Evolutionary conservation across 2,888 invertebrate species (phyloP).

Genomic region (Drosophila leonis): DNA sequence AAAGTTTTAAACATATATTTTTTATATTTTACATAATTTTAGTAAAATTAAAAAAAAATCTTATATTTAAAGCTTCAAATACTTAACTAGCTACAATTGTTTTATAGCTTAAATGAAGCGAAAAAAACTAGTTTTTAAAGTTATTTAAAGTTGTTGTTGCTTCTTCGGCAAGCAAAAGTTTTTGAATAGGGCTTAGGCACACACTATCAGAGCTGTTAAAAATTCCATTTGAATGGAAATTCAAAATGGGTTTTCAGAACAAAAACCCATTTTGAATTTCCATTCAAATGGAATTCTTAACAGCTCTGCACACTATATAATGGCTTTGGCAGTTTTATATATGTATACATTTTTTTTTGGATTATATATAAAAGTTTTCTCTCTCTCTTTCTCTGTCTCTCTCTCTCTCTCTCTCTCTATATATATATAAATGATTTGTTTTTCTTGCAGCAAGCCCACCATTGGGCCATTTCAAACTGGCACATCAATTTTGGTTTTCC

Average conservation of each 20-base stretch:
- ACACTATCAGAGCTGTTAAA: too few relatives aligned
- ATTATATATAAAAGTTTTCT: not conserved
- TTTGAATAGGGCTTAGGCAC: not conserved
- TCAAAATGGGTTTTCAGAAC: too few relatives aligned
- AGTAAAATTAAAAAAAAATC: too few relatives aligned
- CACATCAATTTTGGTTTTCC: slow-evolving; percentile 94
- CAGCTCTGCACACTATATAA: not conserved
- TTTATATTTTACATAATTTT: too few relatives aligned
- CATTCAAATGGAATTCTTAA: too few relatives aligned
- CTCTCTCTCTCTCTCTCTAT: not conserved
- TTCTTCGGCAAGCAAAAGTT: not conserved
- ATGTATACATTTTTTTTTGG: not conserved
- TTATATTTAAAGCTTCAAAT: too few relatives aligned
- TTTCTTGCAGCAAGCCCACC: slow-evolving; percentile 82
- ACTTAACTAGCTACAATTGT: too few relatives aligned
- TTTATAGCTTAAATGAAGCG: too few relatives aligned
- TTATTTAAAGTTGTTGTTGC: not conserved
- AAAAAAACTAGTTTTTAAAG: not conserved
- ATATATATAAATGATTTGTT: not conserved
- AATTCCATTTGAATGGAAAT: too few relatives aligned
- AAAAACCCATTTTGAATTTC: too few relatives aligned
- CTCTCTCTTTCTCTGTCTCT: not conserved
- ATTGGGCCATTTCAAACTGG: slow-evolving; percentile 88
- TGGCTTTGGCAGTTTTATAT: not conserved
- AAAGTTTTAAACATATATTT: too few relatives aligned